Evolutionary conservation across 2,113 vertebrate species (phyloP), one percentile per base, ranked within the genome.

Genomic region (Neolamprologus brichardi): DNA sequence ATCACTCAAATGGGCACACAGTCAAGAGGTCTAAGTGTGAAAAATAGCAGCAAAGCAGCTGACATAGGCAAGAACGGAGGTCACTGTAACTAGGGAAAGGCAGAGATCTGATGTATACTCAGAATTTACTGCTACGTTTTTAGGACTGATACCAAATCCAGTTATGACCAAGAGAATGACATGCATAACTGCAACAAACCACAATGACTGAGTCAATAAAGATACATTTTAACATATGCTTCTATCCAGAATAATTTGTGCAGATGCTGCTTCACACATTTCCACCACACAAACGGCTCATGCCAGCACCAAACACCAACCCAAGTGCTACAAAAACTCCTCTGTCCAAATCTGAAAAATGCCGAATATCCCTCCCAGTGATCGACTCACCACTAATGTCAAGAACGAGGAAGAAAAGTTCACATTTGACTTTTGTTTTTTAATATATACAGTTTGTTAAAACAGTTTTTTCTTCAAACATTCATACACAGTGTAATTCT

Each of bases 21-120:
- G 34, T 67, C 81, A 82, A 87, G 44, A 60, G 60, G 58, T 41
- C 12, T 60, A 84, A 87, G 75, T 89, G 52, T 85, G 84, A 87
- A 79, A 37, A 60, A 85, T 51, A 41, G 72, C 7, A 28, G 46
- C 12, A 70, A 81, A 84, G 10, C 18, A 51, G 83, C 75, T 85
- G 80, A 85, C 46, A 75, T 41, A 83, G 20, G 30, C 46, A 30
- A 60, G 30, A 15, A 34, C 3, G 5, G 56, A 51, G 60, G 72
- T 39, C 15, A 75, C 20, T 46, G 70, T 49, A 49, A 75, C 23
- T 30, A 49, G 0, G 23, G 2, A 49, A 49, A 49, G 4, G 41
- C 9, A 1, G 0, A 49, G 70, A 46, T 75, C 41, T 75, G 70
- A 28, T 49, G 41, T 5, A 18, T 30, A 49, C 41, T 49, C 15